A percentile compares a stretch with the other conserved stretches of the same genome.
Conservation (phyloP, 2,888 invertebrate genomes). For the Drosophila melanocephala region DNA sequence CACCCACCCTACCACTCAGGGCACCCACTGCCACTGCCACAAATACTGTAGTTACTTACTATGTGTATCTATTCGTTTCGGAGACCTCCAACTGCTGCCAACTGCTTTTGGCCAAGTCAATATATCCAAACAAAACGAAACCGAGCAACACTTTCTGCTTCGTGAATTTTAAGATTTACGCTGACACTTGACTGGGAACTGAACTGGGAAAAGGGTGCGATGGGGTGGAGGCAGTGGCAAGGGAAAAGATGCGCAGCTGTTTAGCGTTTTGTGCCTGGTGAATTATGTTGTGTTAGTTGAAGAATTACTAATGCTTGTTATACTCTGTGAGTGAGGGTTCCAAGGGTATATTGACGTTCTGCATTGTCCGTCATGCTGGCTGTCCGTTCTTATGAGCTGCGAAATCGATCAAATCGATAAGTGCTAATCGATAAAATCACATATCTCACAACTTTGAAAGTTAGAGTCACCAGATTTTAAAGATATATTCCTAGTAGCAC, state of each 20-base stretch:
- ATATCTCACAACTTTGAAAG: no score
- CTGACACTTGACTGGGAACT: slow-evolving; percentile 65
- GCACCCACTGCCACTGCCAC: slow-evolving; percentile 60
- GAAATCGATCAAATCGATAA: background rate
- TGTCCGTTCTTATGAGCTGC: no score
- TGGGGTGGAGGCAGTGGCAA: background rate
- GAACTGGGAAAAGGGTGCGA: slow-evolving; percentile 8
- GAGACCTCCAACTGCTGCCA: slow-evolving; percentile 36
- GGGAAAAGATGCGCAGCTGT: slow-evolving; percentile 55
- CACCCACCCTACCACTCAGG: slow-evolving; percentile 1
- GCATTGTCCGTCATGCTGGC: background rate
- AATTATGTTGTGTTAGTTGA: slow-evolving; percentile 66
- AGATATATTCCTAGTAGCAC: no score
- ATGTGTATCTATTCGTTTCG: slow-evolving; percentile 21
- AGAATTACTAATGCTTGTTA: slow-evolving; percentile 37
- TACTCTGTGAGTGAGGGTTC: background rate
- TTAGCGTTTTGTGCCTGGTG: slow-evolving; percentile 56
- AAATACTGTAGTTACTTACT: slow-evolving; percentile 19
- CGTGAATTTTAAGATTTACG: slow-evolving; percentile 78
- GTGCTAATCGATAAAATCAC: no score
- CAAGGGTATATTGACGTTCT: background rate
- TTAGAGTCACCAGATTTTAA: no score
- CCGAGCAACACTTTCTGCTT: slow-evolving; percentile 74
- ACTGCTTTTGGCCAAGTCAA: slow-evolving; percentile 63
- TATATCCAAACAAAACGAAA: slow-evolving; percentile 50